Evolutionary conservation across 2,888 invertebrate genomes (phyloP), one percentile per base, ranked within the genome.

Genomic region (Hyalella azteca): DNA sequence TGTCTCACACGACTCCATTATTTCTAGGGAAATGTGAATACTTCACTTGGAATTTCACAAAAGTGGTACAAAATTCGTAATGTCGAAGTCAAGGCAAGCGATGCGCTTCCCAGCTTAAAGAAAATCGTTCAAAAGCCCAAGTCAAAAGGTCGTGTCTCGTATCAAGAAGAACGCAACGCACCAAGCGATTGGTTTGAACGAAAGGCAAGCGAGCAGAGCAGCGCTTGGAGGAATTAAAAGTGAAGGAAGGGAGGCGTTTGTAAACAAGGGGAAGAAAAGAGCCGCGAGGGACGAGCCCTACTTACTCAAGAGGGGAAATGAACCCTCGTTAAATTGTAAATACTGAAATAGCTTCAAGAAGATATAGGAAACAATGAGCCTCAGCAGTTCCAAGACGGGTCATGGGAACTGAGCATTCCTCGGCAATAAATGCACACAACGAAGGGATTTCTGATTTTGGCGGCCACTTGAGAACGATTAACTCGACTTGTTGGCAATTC

Each of bases 241-340:
- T 13, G 36, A 49, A 13, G 75, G 75, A 9, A 39, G 29, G 39
- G 40, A 3, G 39, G 36, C 39, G 77, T 50, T 22, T 39, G 50
- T 40, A 54, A 54, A 78, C 50, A 54, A 50, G 77, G 54, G 77
- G 54, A 50, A 32, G 49, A 19, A 50, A 77, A 50, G 54, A 36
- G 36, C 15, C 39, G 15, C 39, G 77, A 32, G 50, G 39, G 50
- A 49, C 49, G 36, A 50, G 54, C 32, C 39, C 39, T 50, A 50
- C 40, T 48, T 39, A 50, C 39, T 48, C 40, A 39, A 50, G 77
- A 50, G 77, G 54, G 50, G 54, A 50, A 77, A 50, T 39, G 48
- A 77, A 50, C 26, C 41, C 45, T 75, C 45, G 45, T 75, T 75
- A 75, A 75, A 48, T 48, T 48, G 75, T 75, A 48, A 48, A 75